These are phyloP conservation scores for Drosophila sucinea DNA, from an alignment of 1,140 invertebrate species.

Conservation along the genomic window DNA sequence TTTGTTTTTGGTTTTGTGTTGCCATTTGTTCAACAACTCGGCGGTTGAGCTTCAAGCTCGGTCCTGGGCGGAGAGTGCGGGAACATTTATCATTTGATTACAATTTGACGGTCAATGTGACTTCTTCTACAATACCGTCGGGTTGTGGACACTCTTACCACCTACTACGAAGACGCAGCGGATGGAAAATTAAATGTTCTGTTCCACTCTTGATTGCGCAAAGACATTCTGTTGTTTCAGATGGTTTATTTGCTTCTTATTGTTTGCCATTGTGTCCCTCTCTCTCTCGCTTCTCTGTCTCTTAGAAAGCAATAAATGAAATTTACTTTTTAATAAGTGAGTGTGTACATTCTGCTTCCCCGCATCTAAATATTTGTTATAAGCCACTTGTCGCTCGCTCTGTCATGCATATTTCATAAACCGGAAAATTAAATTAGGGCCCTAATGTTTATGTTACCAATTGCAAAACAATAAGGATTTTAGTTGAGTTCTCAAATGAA, in stretches of 20 bases:
- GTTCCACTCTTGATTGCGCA: slow-evolving; percentile 45
- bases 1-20: slow-evolving; percentile 34
- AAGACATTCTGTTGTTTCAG: slow-evolving; percentile 57
- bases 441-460: slow-evolving; percentile 19
- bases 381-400: slow-evolving; percentile 50
- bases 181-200: slow-evolving; percentile 57
- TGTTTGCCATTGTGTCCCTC: not conserved
- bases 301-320: slow-evolving; percentile 45
- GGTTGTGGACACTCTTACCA: not conserved
- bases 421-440: slow-evolving; percentile 59
- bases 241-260: slow-evolving; percentile 43
- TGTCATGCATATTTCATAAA: slow-evolving; percentile 58
- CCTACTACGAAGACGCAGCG: slow-evolving; percentile 1
- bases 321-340: slow-evolving; percentile 63
- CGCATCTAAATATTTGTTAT: slow-evolving; percentile 56
- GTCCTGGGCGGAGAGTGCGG: slow-evolving; percentile 19
- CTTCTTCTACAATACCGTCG: slow-evolving; percentile 24
- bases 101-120: slow-evolving; percentile 70
- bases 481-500: slow-evolving; percentile 5
- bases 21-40: slow-evolving; percentile 42
- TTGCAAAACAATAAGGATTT: slow-evolving; percentile 4
- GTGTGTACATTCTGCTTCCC: slow-evolving; percentile 50
- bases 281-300: not conserved
- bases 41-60: slow-evolving; percentile 10
- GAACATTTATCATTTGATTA: slow-evolving; percentile 73